Evolutionary conservation across 2,113 vertebrate genomes (phyloP), one percentile per base, ranked within the genome.

Genomic region (Pimephales promelas): DNA sequence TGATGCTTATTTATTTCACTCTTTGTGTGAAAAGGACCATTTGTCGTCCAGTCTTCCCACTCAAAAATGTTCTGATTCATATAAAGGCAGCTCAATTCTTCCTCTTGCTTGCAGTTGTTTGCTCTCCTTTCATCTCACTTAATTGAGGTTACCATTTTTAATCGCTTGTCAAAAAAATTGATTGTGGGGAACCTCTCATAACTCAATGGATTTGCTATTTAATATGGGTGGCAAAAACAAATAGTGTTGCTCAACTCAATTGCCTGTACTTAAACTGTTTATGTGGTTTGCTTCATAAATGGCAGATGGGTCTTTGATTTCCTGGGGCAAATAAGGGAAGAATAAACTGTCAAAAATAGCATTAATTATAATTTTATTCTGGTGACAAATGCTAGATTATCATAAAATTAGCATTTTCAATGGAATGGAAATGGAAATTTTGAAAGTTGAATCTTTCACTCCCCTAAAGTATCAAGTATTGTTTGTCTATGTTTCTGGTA

Each of bases 261-360:
- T 79, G 74, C 11, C 10, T 45, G 31, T 70, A 57, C n/a, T 57
- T 54, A 84, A 68, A 78, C 11, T 8, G 71, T 76, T 77, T 31
- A 40, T 59, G 74, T 84, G 83, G 62, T 84, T 57, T 43, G 34
- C 16, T n/a, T 68, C 31, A 77, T 70, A 78, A 78, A 77, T 68
- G 72, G 61, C 74, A 84, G 62, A 84, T 52, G 83, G 52, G 83
- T 57, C 59, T 78, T 83, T 28, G 22, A 20, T 56, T 56, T 74
- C 79, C 61, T 43, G 47, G 57, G 83, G 72, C 49, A 61, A 31
- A 47, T 61, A 7, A 52, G 28, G 10, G 40, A 22, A 57, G 62
- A 70, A 49, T 14, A 34, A 81, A 75, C 28, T n/a, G 72, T 66
- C 24, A 31, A 8, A 36, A 83, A 34, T n/a, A 2, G 5, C 43